Evolutionary conservation across 2,797 vertebrate species (phyloP).

Genomic region (Sebastiscus tertius): DNA sequence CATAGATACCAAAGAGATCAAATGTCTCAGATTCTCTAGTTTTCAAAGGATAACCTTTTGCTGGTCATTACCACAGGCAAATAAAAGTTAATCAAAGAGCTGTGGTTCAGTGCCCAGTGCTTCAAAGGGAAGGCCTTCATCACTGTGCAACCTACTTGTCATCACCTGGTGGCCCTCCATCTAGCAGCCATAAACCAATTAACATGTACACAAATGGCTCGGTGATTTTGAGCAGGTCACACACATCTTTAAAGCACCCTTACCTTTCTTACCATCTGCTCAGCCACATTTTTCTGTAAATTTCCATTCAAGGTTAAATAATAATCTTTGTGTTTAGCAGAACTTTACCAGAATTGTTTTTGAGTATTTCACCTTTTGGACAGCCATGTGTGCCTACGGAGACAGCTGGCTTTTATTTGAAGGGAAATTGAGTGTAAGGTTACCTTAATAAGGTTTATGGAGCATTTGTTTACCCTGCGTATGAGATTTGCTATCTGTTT

Average conservation of each 20-base stretch:
- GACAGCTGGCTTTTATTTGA: background rate
- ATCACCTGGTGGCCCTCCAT: constrained; percentile 3
- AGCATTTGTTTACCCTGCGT: background rate
- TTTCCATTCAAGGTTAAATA: background rate
- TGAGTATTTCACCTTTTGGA: background rate
- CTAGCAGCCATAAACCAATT: constrained; percentile 49
- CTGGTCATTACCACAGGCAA: background rate
- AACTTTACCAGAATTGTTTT: background rate
- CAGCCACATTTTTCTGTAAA: background rate
- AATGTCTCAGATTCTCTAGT: background rate
- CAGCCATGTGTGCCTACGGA: accelerated
- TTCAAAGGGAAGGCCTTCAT: constrained; percentile 16
- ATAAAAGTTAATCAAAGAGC: constrained; percentile 5
- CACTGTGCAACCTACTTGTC: constrained; percentile 9
- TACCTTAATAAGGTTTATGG: background rate
- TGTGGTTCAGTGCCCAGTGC: background rate
- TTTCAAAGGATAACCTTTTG: background rate
- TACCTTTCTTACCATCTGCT: constrained; percentile 16
- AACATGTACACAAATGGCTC: constrained; percentile 38
- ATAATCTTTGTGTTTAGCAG: background rate
- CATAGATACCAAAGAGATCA: background rate
- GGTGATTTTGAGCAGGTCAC: constrained; percentile 12
- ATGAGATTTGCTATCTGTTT: background rate
- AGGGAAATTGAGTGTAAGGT: too few relatives aligned
- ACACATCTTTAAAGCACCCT: background rate